Conservation (phyloP, 1,140 invertebrate species). For the Drosophila miranda region DNA sequence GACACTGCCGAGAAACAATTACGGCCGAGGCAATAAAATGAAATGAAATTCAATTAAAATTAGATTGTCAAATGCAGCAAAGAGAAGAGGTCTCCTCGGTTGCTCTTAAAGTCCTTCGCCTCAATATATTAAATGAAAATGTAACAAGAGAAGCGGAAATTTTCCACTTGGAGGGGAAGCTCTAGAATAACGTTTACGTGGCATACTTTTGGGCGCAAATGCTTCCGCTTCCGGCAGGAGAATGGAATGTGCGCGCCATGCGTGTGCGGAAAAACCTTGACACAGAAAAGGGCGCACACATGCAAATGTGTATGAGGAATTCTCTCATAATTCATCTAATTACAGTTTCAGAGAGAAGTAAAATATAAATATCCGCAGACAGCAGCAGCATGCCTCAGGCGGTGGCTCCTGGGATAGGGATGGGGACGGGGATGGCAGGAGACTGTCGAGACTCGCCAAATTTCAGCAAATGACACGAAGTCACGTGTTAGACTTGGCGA, state of each 20-base stretch:
- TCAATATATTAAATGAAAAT: not conserved
- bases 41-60: slow-evolving; percentile 48
- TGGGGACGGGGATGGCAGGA: no score
- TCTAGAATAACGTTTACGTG: slow-evolving; percentile 18
- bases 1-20: slow-evolving; percentile 49
- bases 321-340: slow-evolving; percentile 54
- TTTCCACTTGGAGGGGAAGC: slow-evolving; percentile 3
- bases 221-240: slow-evolving; percentile 45
- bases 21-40: slow-evolving; percentile 34
- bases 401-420: slow-evolving; percentile 20
- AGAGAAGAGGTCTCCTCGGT: not conserved
- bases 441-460: slow-evolving; percentile 46
- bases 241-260: slow-evolving; percentile 2
- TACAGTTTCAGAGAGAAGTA: slow-evolving; percentile 41
- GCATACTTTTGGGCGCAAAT: slow-evolving; percentile 62
- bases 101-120: slow-evolving; percentile 9
- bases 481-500: slow-evolving; percentile 79
- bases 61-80: slow-evolving; percentile 37
- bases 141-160: slow-evolving; percentile 4
- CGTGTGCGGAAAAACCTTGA: slow-evolving; percentile 27
- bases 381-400: slow-evolving; percentile 10
- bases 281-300: slow-evolving; percentile 29
- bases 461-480: slow-evolving; percentile 78
- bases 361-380: slow-evolving; percentile 36
- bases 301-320: slow-evolving; percentile 5